phyloP scores from a whole-genome alignment of 2,797 vertebrate species.

The Chelon auratus region DNA sequence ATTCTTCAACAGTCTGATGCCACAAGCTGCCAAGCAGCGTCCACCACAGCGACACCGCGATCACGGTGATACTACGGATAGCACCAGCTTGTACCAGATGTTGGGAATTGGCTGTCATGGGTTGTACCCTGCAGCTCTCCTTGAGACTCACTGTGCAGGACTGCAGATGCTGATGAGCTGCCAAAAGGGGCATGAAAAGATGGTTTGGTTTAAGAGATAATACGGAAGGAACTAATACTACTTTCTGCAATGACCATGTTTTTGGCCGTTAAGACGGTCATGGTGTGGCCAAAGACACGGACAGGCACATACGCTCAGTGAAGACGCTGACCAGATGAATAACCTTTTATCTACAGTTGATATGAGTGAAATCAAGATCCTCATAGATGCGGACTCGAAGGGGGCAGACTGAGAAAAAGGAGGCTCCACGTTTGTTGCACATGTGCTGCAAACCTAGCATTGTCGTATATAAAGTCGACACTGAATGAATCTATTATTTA shows the following conservation, averaged over 20 bases:
- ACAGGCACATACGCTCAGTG: conserved; percentile 53
- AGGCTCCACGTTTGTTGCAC: conserved; percentile 29
- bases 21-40: conserved; percentile 79
- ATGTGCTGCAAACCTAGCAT: conserved; percentile 20
- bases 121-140: conserved; percentile 72
- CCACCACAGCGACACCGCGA: conserved; percentile 70
- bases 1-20: conserved; percentile 78
- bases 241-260: conserved; percentile 34
- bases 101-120: conserved; percentile 81
- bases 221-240: conserved; percentile 18
- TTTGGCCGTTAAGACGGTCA: conserved; percentile 49
- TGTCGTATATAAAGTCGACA: conserved; percentile 12
- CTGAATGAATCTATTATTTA: conserved; percentile 3
- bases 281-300: conserved; percentile 50
- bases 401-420: conserved; percentile 42
- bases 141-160: conserved; percentile 74
- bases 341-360: conserved; percentile 51
- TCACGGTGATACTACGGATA: conserved; percentile 61
- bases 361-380: conserved; percentile 51
- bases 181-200: conserved; percentile 57
- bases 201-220: conserved; percentile 36
- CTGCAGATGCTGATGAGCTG: conserved; percentile 70
- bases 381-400: conserved; percentile 45
- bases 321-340: conserved; percentile 68
- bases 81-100: conserved; percentile 84